Evolutionary conservation across 2,888 invertebrate species (phyloP), one percentile per base, ranked within the genome.

Genomic region (Pyrgus malvae): DNA sequence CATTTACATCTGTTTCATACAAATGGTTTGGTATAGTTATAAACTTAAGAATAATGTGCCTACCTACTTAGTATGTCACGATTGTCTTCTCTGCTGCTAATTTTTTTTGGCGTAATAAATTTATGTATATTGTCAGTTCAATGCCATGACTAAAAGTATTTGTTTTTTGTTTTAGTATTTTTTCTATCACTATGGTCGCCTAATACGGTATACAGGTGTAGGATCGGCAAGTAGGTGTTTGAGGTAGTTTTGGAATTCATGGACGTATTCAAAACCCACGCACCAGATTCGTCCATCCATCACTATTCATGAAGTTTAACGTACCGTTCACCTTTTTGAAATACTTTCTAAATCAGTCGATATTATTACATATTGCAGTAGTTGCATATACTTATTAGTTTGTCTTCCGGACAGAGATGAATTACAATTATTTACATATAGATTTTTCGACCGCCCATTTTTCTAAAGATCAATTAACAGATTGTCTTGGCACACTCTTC

Each of bases 251-350:
- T 65, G 70, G 71, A 71, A 68, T 70, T 75, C 69, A 72, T 72
- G 74, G 70, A 76, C 76, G 74, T 76, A 72, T 73, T 61, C 66
- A 65, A 76, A 66, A 66, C 85, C 85, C 78, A 86, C 84, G 76
- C 80, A 66, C 60, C 70, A 72, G 74, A 80, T 80, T 70, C 69
- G 80, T 87, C 80, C 76, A 81, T 86, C 81, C 12, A 86, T 78
- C 76, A 72, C 69, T 73, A 63, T 76, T 74, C 72, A 75, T 59
- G 66, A 74, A 68, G 72, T 76, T 76, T 71, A 76, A 79, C 72
- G 72, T 74, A 74, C 74, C 69, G 59, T 64, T 64, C 69, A 66
- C 68, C 69, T 69, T 67, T 65, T 65, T 64, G 64, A 65, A 65
- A 70, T 74, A 74, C 75, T 83, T 80, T 80, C 76, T 74, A 78